A percentile compares a stretch with the other conserved stretches of the same genome.
phyloP scores from a whole-genome alignment of 2,113 vertebrate species.

The Dicerorhinus sumatrensis region DNA sequence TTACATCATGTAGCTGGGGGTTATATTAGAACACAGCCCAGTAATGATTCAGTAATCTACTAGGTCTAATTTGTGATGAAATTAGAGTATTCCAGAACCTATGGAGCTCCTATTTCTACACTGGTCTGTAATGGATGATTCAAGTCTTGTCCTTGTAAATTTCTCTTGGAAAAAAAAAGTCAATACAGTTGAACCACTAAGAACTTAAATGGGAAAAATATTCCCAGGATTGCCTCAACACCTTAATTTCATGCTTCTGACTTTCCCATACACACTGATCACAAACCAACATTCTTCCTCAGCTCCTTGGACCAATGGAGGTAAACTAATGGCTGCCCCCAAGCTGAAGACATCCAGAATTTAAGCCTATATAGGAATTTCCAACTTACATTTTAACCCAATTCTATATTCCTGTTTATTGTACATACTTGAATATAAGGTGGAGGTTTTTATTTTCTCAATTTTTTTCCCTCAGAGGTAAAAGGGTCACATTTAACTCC shows the following conservation, averaged over 20 bases:
- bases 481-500: slow-evolving; percentile 8
- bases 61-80: slow-evolving; percentile 40
- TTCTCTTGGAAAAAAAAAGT: neutral
- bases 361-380: neutral
- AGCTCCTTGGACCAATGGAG: neutral
- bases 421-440: neutral
- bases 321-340: neutral
- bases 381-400: neutral
- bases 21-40: slow-evolving; percentile 43
- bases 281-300: neutral
- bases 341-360: neutral
- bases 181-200: neutral
- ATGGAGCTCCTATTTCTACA: neutral
- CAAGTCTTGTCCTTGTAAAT: neutral
- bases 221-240: neutral
- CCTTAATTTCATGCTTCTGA: neutral
- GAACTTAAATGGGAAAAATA: neutral
- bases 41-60: slow-evolving; percentile 30
- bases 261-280: slow-evolving; percentile 7
- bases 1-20: slow-evolving; percentile 49
- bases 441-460: neutral
- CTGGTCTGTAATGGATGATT: neutral
- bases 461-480: neutral
- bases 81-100: slow-evolving; percentile 35
- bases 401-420: neutral